phyloP scores from a whole-genome alignment of 2,113 vertebrate genomes.

The Nycticorax nycticorax region DNA sequence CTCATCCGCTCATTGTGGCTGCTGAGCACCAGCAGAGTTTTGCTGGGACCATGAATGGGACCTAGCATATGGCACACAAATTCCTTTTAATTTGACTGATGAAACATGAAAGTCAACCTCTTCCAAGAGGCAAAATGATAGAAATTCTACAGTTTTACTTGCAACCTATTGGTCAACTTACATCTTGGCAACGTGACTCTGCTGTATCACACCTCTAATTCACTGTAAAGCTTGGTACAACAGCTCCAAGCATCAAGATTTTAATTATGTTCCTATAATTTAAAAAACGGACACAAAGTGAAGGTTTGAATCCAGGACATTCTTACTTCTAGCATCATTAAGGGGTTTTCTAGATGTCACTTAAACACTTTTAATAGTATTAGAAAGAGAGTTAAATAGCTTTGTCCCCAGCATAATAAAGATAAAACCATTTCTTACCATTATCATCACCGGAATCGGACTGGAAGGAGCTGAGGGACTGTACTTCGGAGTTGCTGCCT shows the following conservation, averaged over 20 bases:
- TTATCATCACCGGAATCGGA: slow-evolving; percentile 97
- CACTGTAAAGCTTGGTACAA: neutral
- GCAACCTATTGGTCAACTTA: neutral
- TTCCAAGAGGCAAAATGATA: neutral
- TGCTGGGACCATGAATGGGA: neutral
- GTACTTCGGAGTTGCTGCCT: slow-evolving; percentile 94
- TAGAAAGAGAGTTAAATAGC: neutral
- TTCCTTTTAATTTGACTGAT: neutral
- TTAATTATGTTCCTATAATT: neutral
- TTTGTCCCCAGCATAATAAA: neutral
- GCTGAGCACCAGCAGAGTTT: neutral
- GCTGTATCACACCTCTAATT: neutral
- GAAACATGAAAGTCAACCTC: neutral
- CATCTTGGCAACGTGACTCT: neutral
- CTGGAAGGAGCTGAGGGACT: slow-evolving; percentile 95
- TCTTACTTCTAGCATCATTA: neutral
- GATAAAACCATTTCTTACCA: slow-evolving; percentile 78
- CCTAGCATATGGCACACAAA: neutral
- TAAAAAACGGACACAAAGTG: neutral
- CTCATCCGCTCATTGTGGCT: neutral
- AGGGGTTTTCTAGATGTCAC: neutral
- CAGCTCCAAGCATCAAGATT: neutral
- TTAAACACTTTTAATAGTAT: neutral
- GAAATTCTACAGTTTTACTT: neutral
- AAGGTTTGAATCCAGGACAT: neutral